phyloP scores from a whole-genome alignment of 1,140 invertebrate species.

The Drosophila equinoxialis region DNA sequence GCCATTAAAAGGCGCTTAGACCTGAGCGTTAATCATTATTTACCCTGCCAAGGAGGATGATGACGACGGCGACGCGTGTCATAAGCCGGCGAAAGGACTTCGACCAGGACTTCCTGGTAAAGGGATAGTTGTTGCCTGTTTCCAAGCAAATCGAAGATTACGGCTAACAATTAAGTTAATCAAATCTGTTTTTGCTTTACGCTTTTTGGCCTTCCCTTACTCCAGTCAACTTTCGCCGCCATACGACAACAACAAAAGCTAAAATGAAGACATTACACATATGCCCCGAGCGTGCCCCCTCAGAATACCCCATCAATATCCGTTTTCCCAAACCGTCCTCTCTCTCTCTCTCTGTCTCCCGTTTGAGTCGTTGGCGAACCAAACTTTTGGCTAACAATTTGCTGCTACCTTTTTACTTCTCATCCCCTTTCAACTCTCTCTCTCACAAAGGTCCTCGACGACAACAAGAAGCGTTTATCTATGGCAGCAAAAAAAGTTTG shows the following conservation, averaged over 20 bases:
- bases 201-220: background rate
- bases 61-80: constrained; percentile 24
- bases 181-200: constrained; percentile 51
- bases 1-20: constrained; percentile 78
- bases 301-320: constrained; percentile 17
- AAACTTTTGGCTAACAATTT: constrained; percentile 51
- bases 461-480: constrained; percentile 64
- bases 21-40: constrained; percentile 74
- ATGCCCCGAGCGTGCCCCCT: constrained; percentile 10
- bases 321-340: background rate
- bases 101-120: background rate
- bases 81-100: constrained; percentile 17
- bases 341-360: background rate
- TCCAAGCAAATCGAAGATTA: constrained; percentile 58
- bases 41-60: constrained; percentile 23
- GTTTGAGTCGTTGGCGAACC: constrained; percentile 16
- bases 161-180: constrained; percentile 77
- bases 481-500: constrained; percentile 68
- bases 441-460: constrained; percentile 42
- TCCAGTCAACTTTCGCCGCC: background rate
- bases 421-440: background rate
- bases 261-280: constrained; percentile 69
- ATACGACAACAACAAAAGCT: constrained; percentile 33
- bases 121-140: constrained; percentile 8
- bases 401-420: constrained; percentile 59